A percentile compares a stretch with the other conserved stretches of the same genome.
Conservation (phyloP, 2,888 invertebrate species). For the Mythimna impura region DNA sequence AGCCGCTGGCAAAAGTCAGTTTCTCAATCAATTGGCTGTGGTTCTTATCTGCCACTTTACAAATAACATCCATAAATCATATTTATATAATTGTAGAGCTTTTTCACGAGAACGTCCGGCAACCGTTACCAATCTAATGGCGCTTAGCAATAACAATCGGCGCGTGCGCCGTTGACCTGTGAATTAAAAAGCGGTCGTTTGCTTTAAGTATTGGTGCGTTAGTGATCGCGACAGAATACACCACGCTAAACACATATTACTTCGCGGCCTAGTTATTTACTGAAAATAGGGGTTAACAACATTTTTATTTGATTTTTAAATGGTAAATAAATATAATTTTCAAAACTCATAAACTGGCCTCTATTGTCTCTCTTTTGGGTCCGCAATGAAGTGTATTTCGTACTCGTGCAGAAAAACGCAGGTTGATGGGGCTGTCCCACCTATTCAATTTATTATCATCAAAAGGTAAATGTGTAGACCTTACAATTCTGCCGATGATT, state of each 20-base stretch:
- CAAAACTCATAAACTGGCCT: background rate
- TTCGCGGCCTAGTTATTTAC: constrained; percentile 86
- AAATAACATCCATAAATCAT: background rate
- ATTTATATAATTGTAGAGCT: background rate
- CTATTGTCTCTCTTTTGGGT: background rate
- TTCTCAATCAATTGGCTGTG: too few species aligned
- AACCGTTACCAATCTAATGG: constrained; percentile 65
- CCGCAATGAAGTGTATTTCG: background rate
- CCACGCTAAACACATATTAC: constrained; percentile 83
- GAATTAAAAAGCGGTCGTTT: constrained; percentile 86
- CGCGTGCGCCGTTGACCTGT: constrained; percentile 82
- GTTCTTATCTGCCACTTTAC: background rate
- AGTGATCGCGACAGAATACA: constrained; percentile 80
- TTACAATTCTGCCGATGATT: too few species aligned
- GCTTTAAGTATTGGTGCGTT: constrained; percentile 84
- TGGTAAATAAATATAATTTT: background rate
- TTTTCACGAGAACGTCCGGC: constrained; percentile 22
- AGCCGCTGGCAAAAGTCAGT: too few species aligned
- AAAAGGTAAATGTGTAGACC: too few species aligned
- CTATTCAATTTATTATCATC: too few species aligned
- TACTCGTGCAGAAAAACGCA: background rate
- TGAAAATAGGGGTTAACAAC: constrained; percentile 79
- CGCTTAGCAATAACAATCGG: constrained; percentile 72
- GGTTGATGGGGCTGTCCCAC: too few species aligned
- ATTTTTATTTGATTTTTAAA: constrained; percentile 39